Conservation (phyloP, 2,888 invertebrate species). For the Platycheirus albimanus region DNA sequence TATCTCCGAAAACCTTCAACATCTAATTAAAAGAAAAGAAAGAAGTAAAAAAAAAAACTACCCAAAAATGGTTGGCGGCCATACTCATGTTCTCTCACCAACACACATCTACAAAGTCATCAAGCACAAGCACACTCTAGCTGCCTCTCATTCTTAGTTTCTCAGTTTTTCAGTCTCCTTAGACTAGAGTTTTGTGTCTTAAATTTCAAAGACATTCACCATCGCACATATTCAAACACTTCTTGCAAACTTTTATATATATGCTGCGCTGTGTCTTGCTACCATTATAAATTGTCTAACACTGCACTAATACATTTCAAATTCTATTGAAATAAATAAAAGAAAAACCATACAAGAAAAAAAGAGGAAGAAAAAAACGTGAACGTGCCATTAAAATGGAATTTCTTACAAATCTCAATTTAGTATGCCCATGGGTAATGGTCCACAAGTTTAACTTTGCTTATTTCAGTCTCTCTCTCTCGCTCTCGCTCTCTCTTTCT, state of each 20-base stretch:
- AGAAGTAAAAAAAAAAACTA: neutral
- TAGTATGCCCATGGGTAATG: slow-evolving; percentile 65
- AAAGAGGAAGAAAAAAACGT: slow-evolving; percentile 37
- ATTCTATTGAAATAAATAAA: slow-evolving; percentile 6
- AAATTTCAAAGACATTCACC: slow-evolving; percentile 54
- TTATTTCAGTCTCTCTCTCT: slow-evolving; percentile 13
- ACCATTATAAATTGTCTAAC: slow-evolving; percentile 46
- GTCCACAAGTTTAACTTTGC: slow-evolving; percentile 53
- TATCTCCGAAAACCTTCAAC: slow-evolving; percentile 8
- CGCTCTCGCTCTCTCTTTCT: neutral
- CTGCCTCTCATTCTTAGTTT: neutral
- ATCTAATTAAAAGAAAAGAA: no score
- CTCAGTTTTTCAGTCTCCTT: no score
- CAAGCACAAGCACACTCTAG: neutral
- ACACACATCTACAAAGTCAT: neutral
- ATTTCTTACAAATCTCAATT: slow-evolving; percentile 73
- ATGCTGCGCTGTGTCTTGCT: no score
- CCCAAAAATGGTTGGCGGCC: slow-evolving; percentile 34
- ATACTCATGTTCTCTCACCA: slow-evolving; percentile 15
- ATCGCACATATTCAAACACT: slow-evolving; percentile 33
- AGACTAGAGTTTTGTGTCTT: neutral
- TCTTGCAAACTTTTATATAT: slow-evolving; percentile 1
- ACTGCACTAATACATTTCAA: slow-evolving; percentile 27
- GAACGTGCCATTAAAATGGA: slow-evolving; percentile 70
- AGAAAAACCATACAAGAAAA: neutral